Conservation (phyloP, 2,888 invertebrate genomes). For the Bombyx huttoni region DNA sequence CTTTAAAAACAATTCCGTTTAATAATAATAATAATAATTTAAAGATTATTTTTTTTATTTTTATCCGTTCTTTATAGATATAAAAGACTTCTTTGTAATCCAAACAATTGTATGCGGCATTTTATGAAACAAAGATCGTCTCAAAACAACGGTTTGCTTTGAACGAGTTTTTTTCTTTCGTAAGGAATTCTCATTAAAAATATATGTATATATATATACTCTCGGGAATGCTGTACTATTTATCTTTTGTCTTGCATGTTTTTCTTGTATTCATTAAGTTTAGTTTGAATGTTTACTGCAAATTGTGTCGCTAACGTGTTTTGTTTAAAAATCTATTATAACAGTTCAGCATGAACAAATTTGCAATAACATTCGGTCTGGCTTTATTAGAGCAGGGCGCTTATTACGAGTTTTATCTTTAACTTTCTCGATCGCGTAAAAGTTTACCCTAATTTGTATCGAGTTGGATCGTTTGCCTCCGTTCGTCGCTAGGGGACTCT, state of each 20-base stretch:
- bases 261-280: slow-evolving; percentile 6
- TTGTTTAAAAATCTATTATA: slow-evolving; percentile 14
- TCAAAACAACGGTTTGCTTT: background rate
- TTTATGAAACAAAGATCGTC: background rate
- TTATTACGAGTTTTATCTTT: too few relatives aligned
- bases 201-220: slow-evolving; percentile 25
- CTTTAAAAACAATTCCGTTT: background rate
- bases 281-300: slow-evolving; percentile 26
- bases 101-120: background rate
- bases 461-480: too few relatives aligned
- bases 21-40: too few relatives aligned
- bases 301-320: slow-evolving; percentile 19
- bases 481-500: too few relatives aligned
- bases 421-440: too few relatives aligned
- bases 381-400: slow-evolving; percentile 21
- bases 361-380: slow-evolving; percentile 28
- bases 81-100: background rate
- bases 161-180: slow-evolving; percentile 2
- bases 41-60: background rate
- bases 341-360: slow-evolving; percentile 20
- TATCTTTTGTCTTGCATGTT: slow-evolving; percentile 17
- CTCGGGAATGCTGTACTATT: slow-evolving; percentile 51
- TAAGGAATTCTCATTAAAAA: slow-evolving; percentile 21
- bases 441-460: too few relatives aligned
- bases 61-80: too few relatives aligned